Percentiles rank a stretch among this genome's conserved stretches.
These are phyloP conservation scores for Linhomoeus sp. DNA, from an alignment of 2,888 invertebrate genomes.

Conservation along the genomic window DNA sequence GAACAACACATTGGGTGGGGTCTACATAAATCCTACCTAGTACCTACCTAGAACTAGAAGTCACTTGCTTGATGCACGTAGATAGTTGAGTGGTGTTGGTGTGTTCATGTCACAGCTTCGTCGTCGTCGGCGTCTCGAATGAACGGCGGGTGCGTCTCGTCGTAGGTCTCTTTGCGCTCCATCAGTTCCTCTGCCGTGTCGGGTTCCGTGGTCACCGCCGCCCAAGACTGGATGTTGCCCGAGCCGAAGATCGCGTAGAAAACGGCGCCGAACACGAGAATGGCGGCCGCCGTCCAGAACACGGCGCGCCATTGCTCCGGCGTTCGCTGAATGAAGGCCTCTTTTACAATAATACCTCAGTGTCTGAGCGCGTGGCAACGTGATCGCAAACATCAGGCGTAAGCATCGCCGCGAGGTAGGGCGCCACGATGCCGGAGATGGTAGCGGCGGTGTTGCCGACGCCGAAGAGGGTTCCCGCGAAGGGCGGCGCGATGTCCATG, in stretches of 20 bases:
- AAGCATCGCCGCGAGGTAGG: constrained; percentile 23
- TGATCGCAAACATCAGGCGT: constrained; percentile 13
- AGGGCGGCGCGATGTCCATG: constrained; percentile 30
- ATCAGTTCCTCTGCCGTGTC: too few relatives aligned
- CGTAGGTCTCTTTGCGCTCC: too few relatives aligned
- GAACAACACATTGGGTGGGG: too few relatives aligned
- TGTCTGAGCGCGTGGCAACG: too few relatives aligned
- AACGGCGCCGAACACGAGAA: neutral
- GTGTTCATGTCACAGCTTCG: too few relatives aligned
- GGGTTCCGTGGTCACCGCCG: neutral
- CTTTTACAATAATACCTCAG: too few relatives aligned
- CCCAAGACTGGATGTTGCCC: constrained; percentile 3
- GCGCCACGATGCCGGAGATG: constrained; percentile 29
- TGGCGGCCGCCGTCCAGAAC: constrained; percentile 2
- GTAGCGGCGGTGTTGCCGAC: constrained; percentile 29
- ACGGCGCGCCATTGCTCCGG: constrained; percentile 1
- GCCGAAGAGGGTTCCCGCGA: constrained; percentile 29
- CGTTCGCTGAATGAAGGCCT: neutral
- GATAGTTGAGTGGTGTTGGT: too few relatives aligned
- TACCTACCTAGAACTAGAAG: too few relatives aligned
- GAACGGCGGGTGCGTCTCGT: too few relatives aligned
- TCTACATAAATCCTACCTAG: too few relatives aligned
- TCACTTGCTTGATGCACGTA: too few relatives aligned
- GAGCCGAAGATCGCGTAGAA: constrained; percentile 1
- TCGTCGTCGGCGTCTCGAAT: too few relatives aligned